Evolutionary conservation across 1,140 invertebrate genomes (phyloP), one percentile per base, ranked within the genome.

Genomic region (Aphelenchoides besseyi): DNA sequence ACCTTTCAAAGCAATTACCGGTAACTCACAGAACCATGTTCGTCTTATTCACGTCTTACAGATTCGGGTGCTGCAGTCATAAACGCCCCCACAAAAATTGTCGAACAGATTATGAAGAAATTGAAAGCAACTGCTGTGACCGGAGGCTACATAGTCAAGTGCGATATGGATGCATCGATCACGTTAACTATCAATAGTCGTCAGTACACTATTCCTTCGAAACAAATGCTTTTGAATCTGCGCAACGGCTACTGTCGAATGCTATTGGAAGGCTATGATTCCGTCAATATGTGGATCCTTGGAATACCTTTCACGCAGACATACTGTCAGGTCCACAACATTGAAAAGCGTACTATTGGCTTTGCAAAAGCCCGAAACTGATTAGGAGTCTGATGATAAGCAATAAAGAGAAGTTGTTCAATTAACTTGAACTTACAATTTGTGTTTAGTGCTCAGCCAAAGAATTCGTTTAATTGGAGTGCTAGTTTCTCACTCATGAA

Each of bases 281-380:
- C n/a, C 30, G n/a, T 1, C 30, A 16, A n/a, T 29, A n/a, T 61
- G 2, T 2, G n/a, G n/a, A 18, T 61, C 16, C 30, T 78, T 23
- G 76, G 76, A 48, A 76, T 79, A 61, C 67, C 76, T 54, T 79
- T 75, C 66, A 78, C 76, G 69, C 74, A 76, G 26, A 41, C 74
- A 35, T 78, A 71, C 68, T 77, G 75, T 61, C 48, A 77, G 16
- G 37, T 74, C 63, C 55, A 74, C 72, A 68, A 74, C 41, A 41
- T 74, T 33, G 74, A 64, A 61, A 68, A 64, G 33, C 23, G 35
- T 16, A 32, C 57, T 35, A 59, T 74, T 32, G 73, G 73, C 72
- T 74, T 74, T 61, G 32, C 74, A 8, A n/a, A n/a, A n/a, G n/a
- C n/a, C n/a, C n/a, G n/a, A n/a, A n/a, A n/a, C n/a, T n/a, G n/a